A percentile compares a stretch with the other conserved stretches of the same genome.
Evolutionary conservation across 2,113 vertebrate genomes (phyloP).

Genomic region (Cebus imitator): DNA sequence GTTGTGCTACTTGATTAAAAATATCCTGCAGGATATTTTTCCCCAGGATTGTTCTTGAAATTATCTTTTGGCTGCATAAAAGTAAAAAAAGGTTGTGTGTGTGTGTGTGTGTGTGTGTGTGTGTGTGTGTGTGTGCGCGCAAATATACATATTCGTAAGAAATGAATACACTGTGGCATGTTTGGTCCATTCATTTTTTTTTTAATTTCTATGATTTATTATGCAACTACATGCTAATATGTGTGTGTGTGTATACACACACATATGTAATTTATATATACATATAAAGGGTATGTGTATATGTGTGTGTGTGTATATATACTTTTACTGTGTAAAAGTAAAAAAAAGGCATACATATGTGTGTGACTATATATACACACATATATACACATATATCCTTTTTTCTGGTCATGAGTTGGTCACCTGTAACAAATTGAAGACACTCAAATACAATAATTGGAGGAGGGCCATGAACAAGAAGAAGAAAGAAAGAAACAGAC

Average conservation of each 20-base stretch:
- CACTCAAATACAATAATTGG: not conserved
- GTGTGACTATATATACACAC: too few species aligned
- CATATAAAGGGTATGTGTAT: too few species aligned
- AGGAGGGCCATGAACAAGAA: conserved; percentile 9
- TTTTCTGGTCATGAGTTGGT: not conserved
- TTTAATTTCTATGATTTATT: too few species aligned
- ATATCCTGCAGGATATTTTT: conserved; percentile 40
- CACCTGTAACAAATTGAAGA: conserved; percentile 19
- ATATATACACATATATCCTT: too few species aligned
- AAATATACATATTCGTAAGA: not conserved
- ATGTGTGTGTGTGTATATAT: too few species aligned
- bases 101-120: too few species aligned
- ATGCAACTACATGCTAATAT: too few species aligned
- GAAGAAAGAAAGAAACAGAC: conserved; percentile 31
- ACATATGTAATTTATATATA: too few species aligned
- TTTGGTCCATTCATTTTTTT: conserved; percentile 9
- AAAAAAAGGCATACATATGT: too few species aligned
- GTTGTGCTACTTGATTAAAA: conserved; percentile 68
- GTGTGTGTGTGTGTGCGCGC: too few species aligned
- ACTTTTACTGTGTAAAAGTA: too few species aligned
- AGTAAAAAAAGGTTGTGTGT: not conserved
- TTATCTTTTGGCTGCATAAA: conserved; percentile 13
- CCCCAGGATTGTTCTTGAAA: conserved; percentile 42
- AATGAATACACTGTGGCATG: not conserved
- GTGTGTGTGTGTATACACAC: too few species aligned